A percentile compares a stretch with the other conserved stretches of the same genome.
phyloP scores from a whole-genome alignment of 2,888 invertebrate genomes.

The Papilio gigon region DNA sequence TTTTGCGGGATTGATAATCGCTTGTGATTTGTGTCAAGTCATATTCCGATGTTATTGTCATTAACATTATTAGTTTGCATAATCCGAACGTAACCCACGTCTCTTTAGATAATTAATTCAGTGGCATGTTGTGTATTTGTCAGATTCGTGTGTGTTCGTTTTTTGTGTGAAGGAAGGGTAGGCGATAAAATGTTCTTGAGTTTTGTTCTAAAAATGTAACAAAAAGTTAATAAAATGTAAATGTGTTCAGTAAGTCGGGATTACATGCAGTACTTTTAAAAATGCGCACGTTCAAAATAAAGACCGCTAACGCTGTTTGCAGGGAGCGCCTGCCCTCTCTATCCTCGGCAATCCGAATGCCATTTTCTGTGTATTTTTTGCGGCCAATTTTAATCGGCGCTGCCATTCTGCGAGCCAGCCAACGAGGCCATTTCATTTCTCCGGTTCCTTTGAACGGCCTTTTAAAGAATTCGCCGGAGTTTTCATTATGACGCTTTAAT shows the following conservation, averaged over 20 bases:
- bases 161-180: neutral
- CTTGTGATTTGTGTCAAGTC: constrained; percentile 24
- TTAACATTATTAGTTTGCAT: neutral
- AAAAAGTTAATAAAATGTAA: neutral
- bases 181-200: neutral
- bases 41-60: neutral
- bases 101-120: neutral
- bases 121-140: neutral
- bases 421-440: constrained; percentile 61
- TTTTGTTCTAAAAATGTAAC: neutral
- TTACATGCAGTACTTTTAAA: constrained; percentile 14
- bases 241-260: constrained; percentile 12
- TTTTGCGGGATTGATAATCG: constrained; percentile 20
- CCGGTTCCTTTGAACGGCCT: constrained; percentile 34
- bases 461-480: constrained; percentile 23
- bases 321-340: constrained; percentile 60
- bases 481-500: constrained; percentile 35
- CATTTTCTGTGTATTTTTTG: constrained; percentile 70
- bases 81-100: neutral
- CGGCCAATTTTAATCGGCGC: constrained; percentile 76
- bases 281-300: constrained; percentile 10
- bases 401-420: constrained; percentile 65
- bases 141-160: neutral
- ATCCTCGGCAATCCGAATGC: constrained; percentile 71
- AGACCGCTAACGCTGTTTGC: constrained; percentile 24